These are phyloP conservation scores for Felis chaus DNA, from an alignment of 2,113 vertebrate species.

Conservation along the genomic window DNA sequence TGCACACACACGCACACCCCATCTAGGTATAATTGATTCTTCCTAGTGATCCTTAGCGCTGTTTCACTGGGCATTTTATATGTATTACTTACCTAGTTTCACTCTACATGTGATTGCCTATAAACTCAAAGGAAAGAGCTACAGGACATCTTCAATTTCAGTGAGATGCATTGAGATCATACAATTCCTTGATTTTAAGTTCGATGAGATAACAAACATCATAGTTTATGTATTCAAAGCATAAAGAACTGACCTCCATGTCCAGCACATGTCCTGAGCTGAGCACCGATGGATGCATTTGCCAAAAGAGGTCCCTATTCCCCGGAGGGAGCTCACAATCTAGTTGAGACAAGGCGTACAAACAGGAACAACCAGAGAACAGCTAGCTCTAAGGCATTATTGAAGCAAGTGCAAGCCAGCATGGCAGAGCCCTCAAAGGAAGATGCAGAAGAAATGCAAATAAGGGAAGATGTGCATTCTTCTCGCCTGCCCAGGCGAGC, in stretches of 20 bases:
- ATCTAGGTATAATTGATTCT: background rate
- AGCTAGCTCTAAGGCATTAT: background rate
- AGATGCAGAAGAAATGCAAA: background rate
- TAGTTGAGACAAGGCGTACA: background rate
- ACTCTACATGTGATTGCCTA: background rate
- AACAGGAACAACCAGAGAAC: background rate
- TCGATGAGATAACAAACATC: background rate
- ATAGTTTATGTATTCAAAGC: background rate
- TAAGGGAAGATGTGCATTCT: background rate
- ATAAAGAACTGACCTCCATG: background rate
- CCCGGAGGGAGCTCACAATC: background rate
- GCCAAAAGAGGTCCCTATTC: background rate
- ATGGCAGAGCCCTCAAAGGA: background rate
- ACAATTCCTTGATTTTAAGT: background rate
- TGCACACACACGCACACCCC: background rate
- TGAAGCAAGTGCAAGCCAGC: background rate
- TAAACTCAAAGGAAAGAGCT: constrained; percentile 14
- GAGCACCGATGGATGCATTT: background rate
- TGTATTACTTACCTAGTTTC: background rate
- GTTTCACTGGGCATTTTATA: background rate
- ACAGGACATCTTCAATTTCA: background rate
- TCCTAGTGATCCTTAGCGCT: background rate
- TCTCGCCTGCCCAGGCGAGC: rapidly evolving
- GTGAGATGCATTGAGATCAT: background rate
- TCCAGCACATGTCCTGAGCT: background rate